Percentiles rank a stretch among this genome's conserved stretches.
Evolutionary conservation across 2,797 vertebrate genomes (phyloP).

Genomic region (Sebastes oblongus): DNA sequence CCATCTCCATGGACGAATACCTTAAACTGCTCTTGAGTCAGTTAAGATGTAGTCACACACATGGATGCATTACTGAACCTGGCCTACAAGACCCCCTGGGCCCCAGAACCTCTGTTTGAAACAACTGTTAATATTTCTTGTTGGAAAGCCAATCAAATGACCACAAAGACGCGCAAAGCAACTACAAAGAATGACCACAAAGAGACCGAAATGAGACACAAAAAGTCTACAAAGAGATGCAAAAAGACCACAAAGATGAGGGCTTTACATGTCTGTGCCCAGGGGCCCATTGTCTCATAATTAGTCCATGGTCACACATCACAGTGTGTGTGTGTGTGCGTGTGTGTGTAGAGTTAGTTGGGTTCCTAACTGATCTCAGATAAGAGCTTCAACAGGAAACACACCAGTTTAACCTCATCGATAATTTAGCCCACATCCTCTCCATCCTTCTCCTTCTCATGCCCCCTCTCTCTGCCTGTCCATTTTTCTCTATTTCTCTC

Average conservation of each 20-base stretch:
- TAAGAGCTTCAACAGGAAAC: slow-evolving; percentile 68
- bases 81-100: not conserved
- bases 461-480: not conserved
- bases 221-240: not conserved
- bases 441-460: slow-evolving; percentile 8
- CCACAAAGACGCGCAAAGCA: too few species aligned
- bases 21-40: not conserved
- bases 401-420: slow-evolving; percentile 69
- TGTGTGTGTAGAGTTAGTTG: slow-evolving; percentile 8
- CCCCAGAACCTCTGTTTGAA: not conserved
- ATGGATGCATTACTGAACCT: not conserved
- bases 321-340: not conserved
- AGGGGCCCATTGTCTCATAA: slow-evolving; percentile 10
- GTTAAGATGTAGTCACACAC: not conserved
- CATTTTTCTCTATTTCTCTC: slow-evolving; percentile 19
- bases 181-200: not conserved
- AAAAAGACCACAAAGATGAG: not conserved
- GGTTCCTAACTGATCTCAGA: slow-evolving; percentile 51
- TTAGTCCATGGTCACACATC: not conserved
- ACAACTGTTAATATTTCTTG: not conserved
- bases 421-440: slow-evolving; percentile 73
- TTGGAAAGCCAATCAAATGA: not conserved
- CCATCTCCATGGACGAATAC: slow-evolving; percentile 3
- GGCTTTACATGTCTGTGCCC: not conserved
- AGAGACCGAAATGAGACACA: not conserved